Base-by-base conservation (phyloP, 2,888 invertebrate genomes). In the Acleris cristana region DNA sequence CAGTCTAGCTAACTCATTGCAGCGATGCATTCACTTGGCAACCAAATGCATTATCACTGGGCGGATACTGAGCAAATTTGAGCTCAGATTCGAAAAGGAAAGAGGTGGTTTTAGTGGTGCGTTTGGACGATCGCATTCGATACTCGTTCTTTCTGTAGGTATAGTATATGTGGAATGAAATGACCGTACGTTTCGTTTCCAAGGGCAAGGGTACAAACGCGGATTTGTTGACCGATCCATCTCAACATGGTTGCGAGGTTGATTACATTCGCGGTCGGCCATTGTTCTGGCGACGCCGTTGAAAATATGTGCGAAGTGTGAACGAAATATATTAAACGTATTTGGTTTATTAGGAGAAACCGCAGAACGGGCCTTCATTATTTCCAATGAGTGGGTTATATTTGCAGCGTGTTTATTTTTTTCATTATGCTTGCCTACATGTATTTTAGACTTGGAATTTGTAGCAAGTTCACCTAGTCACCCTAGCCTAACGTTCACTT, bases 1-100 rank as follows among this genome's bases (percentile, higher is more conserved):
- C 88, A 79, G 86, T 86, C 90, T 90, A 90, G 87, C 90, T 84
- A 85, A 88, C 86, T 88, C 87, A 87, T 88, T 91, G 91, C 91
- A 91, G 78, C 83, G 81, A 75, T 69, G 69, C 70, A 72, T 71
- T 59, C 69, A 53, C 67, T 69, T 68, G 60, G 59, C 68, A 70
- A 70, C 76, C 74, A 77, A 76, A 76, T 80, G 81, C 78, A 81
- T 45, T 64, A 71, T 70, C 66, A 64, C 57, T 26, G 3, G 5
- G 4, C 69, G 30, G 59, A 54, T 55, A 52, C 21, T 75, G 74
- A 73, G 65, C 76, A 65, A 85, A 77, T 77, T 72, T 74, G 62
- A 67, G 77, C 78, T 78, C 71, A 78, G 77, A 65, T 54, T 7
- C 14, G 5, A 49, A 65, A 52, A 14, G 10, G 3, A 44, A 62